Base-by-base conservation (phyloP, 2,113 vertebrate genomes). In the Alces alces region DNA sequence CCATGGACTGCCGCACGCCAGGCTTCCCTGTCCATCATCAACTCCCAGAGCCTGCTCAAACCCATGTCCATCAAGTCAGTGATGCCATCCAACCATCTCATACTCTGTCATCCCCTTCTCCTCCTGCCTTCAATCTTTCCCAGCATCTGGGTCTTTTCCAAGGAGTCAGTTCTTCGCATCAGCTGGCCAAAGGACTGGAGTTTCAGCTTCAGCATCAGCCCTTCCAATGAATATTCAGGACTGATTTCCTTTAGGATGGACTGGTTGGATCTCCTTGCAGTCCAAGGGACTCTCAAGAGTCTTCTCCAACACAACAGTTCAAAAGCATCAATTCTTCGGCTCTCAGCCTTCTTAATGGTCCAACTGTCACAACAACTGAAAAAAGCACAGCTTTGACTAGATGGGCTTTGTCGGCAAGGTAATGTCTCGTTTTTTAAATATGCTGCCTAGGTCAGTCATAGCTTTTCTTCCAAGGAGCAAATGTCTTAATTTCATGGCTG, bases 321-420 rank as follows among this genome's bases (percentile, higher is more conserved):
- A 70, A 70, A 36, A 70, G 66, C n/a, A 70, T 70, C 64, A 70
- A 36, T 70, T 70, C 64, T 70, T 36, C 1, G 0, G 64, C 9
- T 0, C 11, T 36, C 64, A 70, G 64, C 17, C 64, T 36, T 70
- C 64, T 36, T 70, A 21, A 70, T 1, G 19, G 64, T 36, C n/a
- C 64, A 36, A 70, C 64, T 70, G 5, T 70, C n/a, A 70, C n/a
- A 70, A 36, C 64, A 17, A 36, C 9, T 23, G 64, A n/a, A 70
- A 70, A 70, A 36, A 70, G 19, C n/a, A 70, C 3, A 70, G 19
- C n/a, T 23, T 70, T 70, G n/a, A 70, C n/a, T 23, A 70, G n/a
- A 70, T 23, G n/a, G 0, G 1, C n/a, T 36, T 36, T 70, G n/a
- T 70, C 1, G 1, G n/a, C n/a, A 36, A 36, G 17, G 64, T 70